Percentiles rank a stretch among this genome's conserved stretches.
phyloP scores from a whole-genome alignment of 2,113 vertebrate genomes.

The Tapirus terrestris region DNA sequence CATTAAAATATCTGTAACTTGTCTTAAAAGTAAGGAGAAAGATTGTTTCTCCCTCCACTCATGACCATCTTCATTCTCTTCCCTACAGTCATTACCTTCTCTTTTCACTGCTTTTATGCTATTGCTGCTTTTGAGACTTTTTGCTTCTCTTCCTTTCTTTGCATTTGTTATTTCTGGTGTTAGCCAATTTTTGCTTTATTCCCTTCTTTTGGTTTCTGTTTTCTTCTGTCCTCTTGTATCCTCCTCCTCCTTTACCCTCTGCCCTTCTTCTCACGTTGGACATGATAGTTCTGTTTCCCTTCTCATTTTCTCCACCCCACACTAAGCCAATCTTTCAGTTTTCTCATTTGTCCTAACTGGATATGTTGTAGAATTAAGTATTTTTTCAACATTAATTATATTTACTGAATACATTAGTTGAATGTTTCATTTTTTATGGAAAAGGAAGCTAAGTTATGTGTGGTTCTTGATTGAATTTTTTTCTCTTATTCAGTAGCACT shows the following conservation, averaged over 20 bases:
- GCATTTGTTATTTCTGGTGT: background rate
- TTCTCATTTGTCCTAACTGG: background rate
- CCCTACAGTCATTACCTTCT: background rate
- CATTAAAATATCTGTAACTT: background rate
- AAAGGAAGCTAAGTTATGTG: constrained; percentile 4
- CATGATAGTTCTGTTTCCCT: no score
- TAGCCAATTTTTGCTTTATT: background rate
- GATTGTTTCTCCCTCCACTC: background rate
- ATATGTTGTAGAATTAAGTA: background rate
- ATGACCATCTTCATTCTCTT: background rate
- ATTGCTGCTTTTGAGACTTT: background rate
- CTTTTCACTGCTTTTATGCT: background rate
- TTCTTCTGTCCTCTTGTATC: background rate
- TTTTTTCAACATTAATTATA: background rate
- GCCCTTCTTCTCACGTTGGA: background rate
- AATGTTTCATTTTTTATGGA: background rate
- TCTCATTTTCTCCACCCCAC: background rate
- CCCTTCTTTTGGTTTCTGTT: background rate
- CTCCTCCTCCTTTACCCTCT: background rate
- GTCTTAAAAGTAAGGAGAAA: background rate
- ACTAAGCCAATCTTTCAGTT: background rate
- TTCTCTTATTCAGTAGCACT: background rate
- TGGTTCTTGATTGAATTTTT: background rate
- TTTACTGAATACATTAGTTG: background rate
- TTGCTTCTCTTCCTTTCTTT: background rate